phyloP scores from a whole-genome alignment of 2,888 invertebrate species.

The Timema podura region DNA sequence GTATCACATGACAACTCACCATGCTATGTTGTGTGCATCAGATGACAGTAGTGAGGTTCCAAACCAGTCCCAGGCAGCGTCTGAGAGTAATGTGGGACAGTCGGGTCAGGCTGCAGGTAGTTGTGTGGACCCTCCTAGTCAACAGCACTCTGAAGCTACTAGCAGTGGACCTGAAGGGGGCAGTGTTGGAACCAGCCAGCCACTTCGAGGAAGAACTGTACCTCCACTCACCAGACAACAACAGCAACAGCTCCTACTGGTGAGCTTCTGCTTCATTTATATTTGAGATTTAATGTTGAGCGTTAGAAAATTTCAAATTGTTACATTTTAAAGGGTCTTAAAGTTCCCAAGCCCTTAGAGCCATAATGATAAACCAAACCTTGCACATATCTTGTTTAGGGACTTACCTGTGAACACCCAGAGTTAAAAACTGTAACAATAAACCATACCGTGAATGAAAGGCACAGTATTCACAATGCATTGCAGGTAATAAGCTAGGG shows the following conservation, averaged over 20 bases:
- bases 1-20: no score
- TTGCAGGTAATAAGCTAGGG: no score
- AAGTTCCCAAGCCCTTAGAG: no score
- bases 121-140: conserved; percentile 26
- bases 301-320: no score
- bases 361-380: no score
- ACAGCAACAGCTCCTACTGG: conserved; percentile 49
- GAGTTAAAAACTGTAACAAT: no score
- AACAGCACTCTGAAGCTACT: conserved; percentile 28
- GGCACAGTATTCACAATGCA: no score
- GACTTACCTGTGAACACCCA: no score
- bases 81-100: conserved; percentile 31
- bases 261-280: conserved; percentile 29
- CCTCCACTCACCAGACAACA: conserved; percentile 51
- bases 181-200: conserved; percentile 41
- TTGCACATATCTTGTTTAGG: no score
- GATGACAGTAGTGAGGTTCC: conserved; percentile 63
- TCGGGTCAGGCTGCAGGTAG: conserved; percentile 31
- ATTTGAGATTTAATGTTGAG: no score
- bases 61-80: conserved; percentile 49
- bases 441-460: no score
- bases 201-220: conserved; percentile 35
- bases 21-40: conserved; percentile 25
- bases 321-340: no score
- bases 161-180: conserved; percentile 37